These are phyloP conservation scores for Watsonalla binaria DNA, from an alignment of 2,888 invertebrate species.

Conservation along the genomic window DNA sequence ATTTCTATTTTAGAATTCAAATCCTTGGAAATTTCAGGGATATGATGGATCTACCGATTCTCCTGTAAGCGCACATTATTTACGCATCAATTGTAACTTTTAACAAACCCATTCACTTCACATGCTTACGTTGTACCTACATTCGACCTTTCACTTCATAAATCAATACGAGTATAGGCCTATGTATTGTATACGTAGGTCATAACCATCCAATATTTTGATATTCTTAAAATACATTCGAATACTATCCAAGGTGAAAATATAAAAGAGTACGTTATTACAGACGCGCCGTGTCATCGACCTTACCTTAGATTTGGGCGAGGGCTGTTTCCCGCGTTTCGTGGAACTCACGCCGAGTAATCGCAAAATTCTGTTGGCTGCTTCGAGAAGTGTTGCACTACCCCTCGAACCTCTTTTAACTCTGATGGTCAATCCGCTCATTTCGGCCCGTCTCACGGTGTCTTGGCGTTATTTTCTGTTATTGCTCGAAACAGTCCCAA, in stretches of 20 bases:
- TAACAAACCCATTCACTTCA: background rate
- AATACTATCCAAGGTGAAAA: conserved; percentile 1
- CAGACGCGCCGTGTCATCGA: conserved; percentile 58
- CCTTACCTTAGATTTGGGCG: conserved; percentile 76
- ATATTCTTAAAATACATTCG: conserved; percentile 2
- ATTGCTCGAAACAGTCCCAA: conserved; percentile 59
- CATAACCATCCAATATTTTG: no score
- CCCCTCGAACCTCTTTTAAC: conserved; percentile 77
- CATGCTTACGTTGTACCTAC: background rate
- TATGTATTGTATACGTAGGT: no score
- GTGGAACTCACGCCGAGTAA: conserved; percentile 74
- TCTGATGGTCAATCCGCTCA: conserved; percentile 77
- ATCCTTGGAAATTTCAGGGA: no score
- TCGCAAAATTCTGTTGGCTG: conserved; percentile 76
- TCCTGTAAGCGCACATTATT: no score
- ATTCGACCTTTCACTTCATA: no score
- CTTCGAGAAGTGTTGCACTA: conserved; percentile 75
- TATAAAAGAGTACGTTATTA: background rate
- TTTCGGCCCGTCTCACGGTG: conserved; percentile 68
- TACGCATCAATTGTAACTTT: background rate
- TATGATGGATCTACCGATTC: no score
- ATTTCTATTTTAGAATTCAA: no score
- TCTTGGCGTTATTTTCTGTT: conserved; percentile 54
- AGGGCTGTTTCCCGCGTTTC: conserved; percentile 78
- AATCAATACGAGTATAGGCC: no score